These are phyloP conservation scores for Lamellibrachia satsuma DNA, from an alignment of 2,888 invertebrate species.

Conservation along the genomic window DNA sequence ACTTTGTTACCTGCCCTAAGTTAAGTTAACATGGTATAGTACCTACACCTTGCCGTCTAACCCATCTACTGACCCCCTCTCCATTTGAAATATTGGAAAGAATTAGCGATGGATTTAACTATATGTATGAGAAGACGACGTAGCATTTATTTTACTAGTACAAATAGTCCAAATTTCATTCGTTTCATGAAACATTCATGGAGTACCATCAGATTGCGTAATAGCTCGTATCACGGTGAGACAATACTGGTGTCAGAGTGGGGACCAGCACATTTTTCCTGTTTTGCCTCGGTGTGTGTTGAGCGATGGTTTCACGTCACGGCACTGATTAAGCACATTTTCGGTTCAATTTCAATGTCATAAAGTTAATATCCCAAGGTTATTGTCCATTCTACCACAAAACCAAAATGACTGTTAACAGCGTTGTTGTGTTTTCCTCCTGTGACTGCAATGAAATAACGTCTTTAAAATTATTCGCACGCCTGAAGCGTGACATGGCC, in stretches of 20 bases:
- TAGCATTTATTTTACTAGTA: too few relatives aligned
- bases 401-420: neutral
- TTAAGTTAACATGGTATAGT: too few relatives aligned
- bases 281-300: neutral
- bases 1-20: too few relatives aligned
- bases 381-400: neutral
- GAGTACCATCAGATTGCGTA: too few relatives aligned
- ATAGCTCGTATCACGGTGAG: neutral
- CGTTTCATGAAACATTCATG: too few relatives aligned
- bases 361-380: too few relatives aligned
- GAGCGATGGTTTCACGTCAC: neutral
- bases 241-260: neutral
- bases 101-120: too few relatives aligned
- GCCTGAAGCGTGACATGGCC: neutral
- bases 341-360: neutral
- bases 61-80: too few relatives aligned
- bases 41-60: too few relatives aligned
- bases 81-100: too few relatives aligned
- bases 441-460: neutral
- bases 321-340: neutral
- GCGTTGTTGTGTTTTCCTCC: neutral
- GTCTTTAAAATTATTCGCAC: neutral
- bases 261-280: neutral
- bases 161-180: too few relatives aligned
- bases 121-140: too few relatives aligned